Evolutionary conservation across 2,888 invertebrate genomes (phyloP), one percentile per base, ranked within the genome.

Genomic region (Temnothorax ravouxi): DNA sequence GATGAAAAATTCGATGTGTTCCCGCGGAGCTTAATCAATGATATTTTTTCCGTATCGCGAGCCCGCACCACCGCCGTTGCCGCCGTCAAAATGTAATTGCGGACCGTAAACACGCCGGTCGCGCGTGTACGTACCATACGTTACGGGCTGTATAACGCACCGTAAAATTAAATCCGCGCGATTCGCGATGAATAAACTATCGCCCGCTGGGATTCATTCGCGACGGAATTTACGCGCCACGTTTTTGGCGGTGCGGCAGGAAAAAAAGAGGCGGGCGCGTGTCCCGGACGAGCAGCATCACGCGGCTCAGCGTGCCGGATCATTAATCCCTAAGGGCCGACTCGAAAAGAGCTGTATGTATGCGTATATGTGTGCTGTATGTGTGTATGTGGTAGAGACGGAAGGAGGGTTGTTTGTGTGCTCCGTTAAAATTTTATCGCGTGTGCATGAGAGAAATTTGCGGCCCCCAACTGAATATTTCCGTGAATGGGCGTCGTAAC

Each of bases 181-280:
- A 91, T 88, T 88, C 88, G 66, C 88, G 86, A 88, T 84, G 88
- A 87, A 90, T 88, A 90, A 89, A 89, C 88, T 88, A 90, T 90
- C 87, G 84, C 61, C 84, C 72, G 34, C 59, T 18, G 71, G 88
- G 88, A 89, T 89, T 87, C 80, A 83, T 64, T 79, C 67, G 84
- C 66, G 76, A 85, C 83, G 76, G 83, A 88, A 87, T 84, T 77
- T 74, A 85, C 79, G 76, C 56, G 41, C 54, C 64, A 72, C 84
- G 79, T 86, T 86, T 86, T 88, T 84, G 76, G 84, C 86, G 66
- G 83, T 15, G 83, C n/a, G 47, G 38, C 15, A 13, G 21, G 25
- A 54, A 41, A 59, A 59, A 74, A 74, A 72, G 62, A 50, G 34
- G 34, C 59, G 41, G 38, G 34, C 67, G 56, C 75, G 52, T 74